Conservation (phyloP, 2,797 vertebrate species). For the Oophaga sylvatica region DNA sequence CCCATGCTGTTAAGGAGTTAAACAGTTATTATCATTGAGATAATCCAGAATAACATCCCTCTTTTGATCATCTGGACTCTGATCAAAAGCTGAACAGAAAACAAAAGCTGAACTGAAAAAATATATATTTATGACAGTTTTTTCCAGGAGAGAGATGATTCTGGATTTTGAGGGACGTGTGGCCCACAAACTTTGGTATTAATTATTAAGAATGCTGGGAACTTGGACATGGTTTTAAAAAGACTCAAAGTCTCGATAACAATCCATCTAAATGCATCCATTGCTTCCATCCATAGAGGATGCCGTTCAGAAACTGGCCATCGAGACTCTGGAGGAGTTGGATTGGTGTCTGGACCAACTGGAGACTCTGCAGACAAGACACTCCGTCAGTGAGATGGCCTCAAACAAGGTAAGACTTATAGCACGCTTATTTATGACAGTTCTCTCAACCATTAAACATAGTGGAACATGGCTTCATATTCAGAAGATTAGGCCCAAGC, state of each 20-base stretch:
- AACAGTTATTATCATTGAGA: no score
- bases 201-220: background rate
- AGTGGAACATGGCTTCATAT: no score
- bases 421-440: background rate
- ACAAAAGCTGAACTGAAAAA: background rate
- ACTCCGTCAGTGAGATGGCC: slow-evolving; percentile 94
- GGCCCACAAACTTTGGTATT: background rate
- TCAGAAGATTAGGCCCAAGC: no score
- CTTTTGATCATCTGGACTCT: background rate
- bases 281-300: slow-evolving; percentile 79
- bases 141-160: background rate
- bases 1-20: no score
- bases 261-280: slow-evolving; percentile 41
- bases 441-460: background rate
- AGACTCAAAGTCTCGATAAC: background rate
- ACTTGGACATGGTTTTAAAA: slow-evolving; percentile 19
- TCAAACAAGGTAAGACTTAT: slow-evolving; percentile 86
- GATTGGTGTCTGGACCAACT: slow-evolving; percentile 96
- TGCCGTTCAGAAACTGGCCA: slow-evolving; percentile 82
- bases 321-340: slow-evolving; percentile 90
- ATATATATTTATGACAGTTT: background rate
- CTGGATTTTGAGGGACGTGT: background rate
- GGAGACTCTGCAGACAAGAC: slow-evolving; percentile 89
- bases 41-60: no score
- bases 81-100: background rate